These are phyloP conservation scores for Palaemon carinicauda DNA, from an alignment of 1,140 invertebrate genomes.

Conservation along the genomic window DNA sequence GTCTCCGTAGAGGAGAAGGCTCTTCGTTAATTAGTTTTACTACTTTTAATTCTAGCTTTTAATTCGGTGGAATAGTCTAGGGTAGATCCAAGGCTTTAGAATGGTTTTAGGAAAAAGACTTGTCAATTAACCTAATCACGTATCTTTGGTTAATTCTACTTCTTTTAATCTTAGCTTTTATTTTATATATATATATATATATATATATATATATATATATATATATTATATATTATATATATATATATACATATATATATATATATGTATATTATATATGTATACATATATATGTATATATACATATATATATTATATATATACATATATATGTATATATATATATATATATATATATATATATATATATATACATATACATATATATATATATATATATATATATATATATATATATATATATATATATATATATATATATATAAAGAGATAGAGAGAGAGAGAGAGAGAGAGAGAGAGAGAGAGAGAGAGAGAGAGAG, in stretches of 20 bases:
- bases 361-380: not conserved
- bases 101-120: too few relatives aligned
- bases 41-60: too few relatives aligned
- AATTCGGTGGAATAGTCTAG: too few relatives aligned
- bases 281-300: not conserved
- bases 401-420: not conserved
- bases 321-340: not conserved
- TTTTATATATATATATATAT: not conserved
- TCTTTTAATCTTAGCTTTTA: too few relatives aligned
- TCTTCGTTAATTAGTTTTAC: too few relatives aligned
- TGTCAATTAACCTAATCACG: too few relatives aligned
- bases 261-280: not conserved
- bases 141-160: too few relatives aligned
- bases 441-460: not conserved
- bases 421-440: not conserved
- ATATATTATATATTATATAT: not conserved
- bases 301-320: not conserved
- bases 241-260: slow-evolving; percentile 1
- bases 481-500: not conserved
- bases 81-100: too few relatives aligned
- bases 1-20: too few relatives aligned
- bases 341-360: not conserved
- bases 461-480: not conserved
- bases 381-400: not conserved
- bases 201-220: slow-evolving; percentile 3